These are phyloP conservation scores for Brachyopa scutellaris DNA, from an alignment of 2,888 invertebrate genomes.

Conservation along the genomic window DNA sequence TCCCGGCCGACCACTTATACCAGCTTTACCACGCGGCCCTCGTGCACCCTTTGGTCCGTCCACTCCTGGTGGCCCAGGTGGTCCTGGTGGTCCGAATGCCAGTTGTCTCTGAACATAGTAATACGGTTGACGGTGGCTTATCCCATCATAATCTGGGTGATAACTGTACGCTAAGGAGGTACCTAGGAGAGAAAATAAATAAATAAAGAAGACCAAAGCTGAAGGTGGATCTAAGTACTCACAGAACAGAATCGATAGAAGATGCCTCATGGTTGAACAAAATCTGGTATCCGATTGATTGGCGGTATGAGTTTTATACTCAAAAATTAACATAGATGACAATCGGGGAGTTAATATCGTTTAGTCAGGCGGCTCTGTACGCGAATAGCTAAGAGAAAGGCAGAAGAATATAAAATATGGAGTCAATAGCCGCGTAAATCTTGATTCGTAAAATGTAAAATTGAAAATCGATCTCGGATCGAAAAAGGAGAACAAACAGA, in stretches of 20 bases:
- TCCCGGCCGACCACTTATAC: constrained; percentile 11
- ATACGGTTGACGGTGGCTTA: neutral
- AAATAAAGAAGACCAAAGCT: too few species aligned
- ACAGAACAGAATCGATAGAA: neutral
- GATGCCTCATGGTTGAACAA: constrained; percentile 12
- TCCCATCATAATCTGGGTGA: neutral
- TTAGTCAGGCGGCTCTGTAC: too few species aligned
- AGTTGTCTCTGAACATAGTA: neutral
- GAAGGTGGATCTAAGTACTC: neutral
- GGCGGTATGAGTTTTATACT: neutral
- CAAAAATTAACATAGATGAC: neutral
- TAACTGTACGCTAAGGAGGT: neutral
- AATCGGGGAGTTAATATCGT: too few species aligned
- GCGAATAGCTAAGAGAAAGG: too few species aligned
- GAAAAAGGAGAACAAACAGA: too few species aligned
- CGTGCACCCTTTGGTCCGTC: constrained; percentile 9
- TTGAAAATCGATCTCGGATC: too few species aligned
- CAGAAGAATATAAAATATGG: too few species aligned
- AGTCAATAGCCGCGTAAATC: too few species aligned
- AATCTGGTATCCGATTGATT: neutral
- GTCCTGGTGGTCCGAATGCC: constrained; percentile 59
- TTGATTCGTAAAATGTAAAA: too few species aligned
- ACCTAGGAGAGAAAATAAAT: neutral
- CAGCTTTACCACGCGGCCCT: constrained; percentile 27
- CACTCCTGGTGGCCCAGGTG: constrained; percentile 54